Percentiles rank a stretch among this genome's conserved stretches.
These are phyloP conservation scores for Stramonita haemastoma DNA, from an alignment of 2,888 invertebrate genomes.

Conservation along the genomic window DNA sequence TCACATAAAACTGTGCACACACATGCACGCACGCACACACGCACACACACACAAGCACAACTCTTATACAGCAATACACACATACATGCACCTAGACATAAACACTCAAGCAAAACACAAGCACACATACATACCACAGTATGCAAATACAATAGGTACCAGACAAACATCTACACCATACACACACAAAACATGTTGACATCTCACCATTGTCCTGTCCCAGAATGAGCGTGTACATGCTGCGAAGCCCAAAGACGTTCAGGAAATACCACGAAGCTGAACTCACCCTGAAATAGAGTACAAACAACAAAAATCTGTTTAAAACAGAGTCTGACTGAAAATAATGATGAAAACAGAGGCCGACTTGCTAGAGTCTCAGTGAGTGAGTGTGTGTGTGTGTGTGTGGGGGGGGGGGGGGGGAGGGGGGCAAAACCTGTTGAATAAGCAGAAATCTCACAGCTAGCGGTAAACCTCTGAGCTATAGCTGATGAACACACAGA, in stretches of 20 bases:
- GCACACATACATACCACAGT: neutral
- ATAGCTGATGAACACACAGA: too few species aligned
- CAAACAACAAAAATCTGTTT: neutral
- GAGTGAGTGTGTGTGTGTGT: too few species aligned
- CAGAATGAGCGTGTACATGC: slow-evolving; percentile 96
- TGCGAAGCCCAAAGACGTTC: slow-evolving; percentile 98
- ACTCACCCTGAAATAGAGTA: slow-evolving; percentile 83
- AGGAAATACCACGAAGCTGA: slow-evolving; percentile 99
- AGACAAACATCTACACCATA: neutral
- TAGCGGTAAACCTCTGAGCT: too few species aligned
- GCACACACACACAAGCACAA: neutral
- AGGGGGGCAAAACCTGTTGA: too few species aligned
- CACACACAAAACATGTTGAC: neutral
- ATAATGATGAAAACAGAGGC: neutral
- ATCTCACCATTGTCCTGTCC: slow-evolving; percentile 94
- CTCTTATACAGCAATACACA: neutral
- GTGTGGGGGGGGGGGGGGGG: too few species aligned
- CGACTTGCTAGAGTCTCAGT: too few species aligned
- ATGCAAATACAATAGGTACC: too few species aligned
- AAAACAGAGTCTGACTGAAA: neutral
- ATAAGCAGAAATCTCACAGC: too few species aligned
- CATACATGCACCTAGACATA: neutral
- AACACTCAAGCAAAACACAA: neutral
- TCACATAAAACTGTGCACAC: neutral
- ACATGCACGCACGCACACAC: neutral